These are phyloP conservation scores for Sepiola atlantica DNA, from an alignment of 2,888 invertebrate species.

Conservation along the genomic window DNA sequence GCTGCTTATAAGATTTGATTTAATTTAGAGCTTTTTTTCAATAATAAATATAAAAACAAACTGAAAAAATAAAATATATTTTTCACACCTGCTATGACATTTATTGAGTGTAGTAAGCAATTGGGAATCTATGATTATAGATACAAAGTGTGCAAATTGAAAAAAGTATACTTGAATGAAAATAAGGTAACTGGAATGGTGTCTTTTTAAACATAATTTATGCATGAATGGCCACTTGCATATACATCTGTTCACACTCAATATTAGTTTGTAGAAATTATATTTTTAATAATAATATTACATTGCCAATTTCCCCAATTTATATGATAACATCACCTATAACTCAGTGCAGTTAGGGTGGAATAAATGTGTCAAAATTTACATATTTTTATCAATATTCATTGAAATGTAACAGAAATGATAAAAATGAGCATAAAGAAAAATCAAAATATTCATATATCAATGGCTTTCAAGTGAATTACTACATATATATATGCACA, in stretches of 20 bases:
- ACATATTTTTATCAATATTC: neutral
- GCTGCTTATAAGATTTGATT: neutral
- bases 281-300: neutral
- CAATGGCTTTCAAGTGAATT: neutral
- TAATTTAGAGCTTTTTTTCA: neutral
- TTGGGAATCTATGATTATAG: neutral
- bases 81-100: neutral
- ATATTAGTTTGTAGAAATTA: neutral
- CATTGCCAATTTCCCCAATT: slow-evolving; percentile 2
- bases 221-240: neutral
- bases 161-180: neutral
- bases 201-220: neutral
- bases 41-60: neutral
- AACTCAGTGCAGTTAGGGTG: neutral
- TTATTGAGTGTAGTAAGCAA: neutral
- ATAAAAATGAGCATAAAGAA: neutral
- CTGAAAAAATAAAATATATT: neutral
- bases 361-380: neutral
- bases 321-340: neutral
- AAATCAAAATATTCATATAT: neutral
- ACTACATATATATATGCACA: neutral
- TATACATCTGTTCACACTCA: neutral
- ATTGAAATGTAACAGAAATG: neutral
- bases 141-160: neutral
- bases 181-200: neutral